These are phyloP conservation scores for Xenus cinereus DNA, from an alignment of 2,113 vertebrate genomes.

Conservation along the genomic window DNA sequence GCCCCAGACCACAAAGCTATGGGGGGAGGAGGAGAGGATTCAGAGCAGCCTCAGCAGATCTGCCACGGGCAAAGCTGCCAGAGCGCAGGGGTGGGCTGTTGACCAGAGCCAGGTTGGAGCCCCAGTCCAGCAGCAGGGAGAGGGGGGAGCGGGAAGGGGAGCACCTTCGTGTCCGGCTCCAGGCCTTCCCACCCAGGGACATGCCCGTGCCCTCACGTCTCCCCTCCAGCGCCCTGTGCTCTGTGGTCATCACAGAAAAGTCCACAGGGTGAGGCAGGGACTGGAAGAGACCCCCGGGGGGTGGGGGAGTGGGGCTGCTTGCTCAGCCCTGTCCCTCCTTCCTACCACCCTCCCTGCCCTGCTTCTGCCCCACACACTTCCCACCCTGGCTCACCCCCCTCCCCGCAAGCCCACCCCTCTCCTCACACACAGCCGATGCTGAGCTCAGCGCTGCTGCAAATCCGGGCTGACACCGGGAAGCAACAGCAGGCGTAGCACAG, in stretches of 20 bases:
- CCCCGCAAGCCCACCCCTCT: not conserved
- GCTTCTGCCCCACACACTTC: not conserved
- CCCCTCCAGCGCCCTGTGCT: not conserved
- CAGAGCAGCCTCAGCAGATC: not conserved
- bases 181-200: not conserved
- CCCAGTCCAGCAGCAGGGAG: not conserved
- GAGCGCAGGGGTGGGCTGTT: not conserved
- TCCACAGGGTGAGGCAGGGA: not conserved
- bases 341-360: not conserved
- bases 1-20: not conserved
- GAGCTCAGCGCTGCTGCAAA: not conserved
- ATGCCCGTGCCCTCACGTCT: accelerated
- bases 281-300: not conserved
- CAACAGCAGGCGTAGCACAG: not conserved
- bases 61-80: not conserved
- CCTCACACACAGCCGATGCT: not conserved
- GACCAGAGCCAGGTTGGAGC: not conserved
- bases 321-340: not conserved
- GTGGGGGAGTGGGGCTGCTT: not conserved
- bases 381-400: not conserved
- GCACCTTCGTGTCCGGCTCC: not conserved
- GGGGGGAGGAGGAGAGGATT: not conserved
- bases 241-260: not conserved
- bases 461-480: not conserved
- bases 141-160: not conserved